These are phyloP conservation scores for Aphis craccivora DNA, from an alignment of 1,140 invertebrate genomes.

Conservation along the genomic window DNA sequence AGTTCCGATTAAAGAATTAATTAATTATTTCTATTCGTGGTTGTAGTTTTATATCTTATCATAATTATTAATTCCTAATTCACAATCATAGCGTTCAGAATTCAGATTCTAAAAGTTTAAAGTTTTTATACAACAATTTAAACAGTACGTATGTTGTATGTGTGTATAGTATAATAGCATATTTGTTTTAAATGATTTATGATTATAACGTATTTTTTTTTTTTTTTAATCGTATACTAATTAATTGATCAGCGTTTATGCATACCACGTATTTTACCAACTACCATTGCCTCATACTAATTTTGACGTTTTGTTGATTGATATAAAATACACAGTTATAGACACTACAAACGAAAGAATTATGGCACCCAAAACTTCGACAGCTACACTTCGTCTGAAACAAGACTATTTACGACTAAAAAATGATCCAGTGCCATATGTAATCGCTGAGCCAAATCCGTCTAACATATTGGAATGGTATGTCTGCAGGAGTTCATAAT, in stretches of 20 bases:
- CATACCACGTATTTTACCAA: not conserved
- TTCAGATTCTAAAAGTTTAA: not conserved
- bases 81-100: not conserved
- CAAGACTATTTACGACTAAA: constrained; percentile 95
- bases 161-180: not conserved
- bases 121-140: not conserved
- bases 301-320: not conserved
- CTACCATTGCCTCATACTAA: not conserved
- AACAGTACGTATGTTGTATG: no score
- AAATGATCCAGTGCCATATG: constrained; percentile 95
- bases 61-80: not conserved
- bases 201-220: not conserved
- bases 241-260: not conserved
- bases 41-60: not conserved
- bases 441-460: constrained; percentile 90
- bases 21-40: no score
- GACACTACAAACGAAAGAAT: not conserved
- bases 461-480: constrained; percentile 97
- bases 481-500: constrained; percentile 58
- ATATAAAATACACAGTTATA: not conserved
- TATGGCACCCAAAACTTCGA: constrained; percentile 43
- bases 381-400: constrained; percentile 85
- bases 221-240: not conserved
- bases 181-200: not conserved
- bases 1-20: no score